These are phyloP conservation scores for Channallabes apus DNA, from an alignment of 2,797 vertebrate genomes.

Conservation along the genomic window DNA sequence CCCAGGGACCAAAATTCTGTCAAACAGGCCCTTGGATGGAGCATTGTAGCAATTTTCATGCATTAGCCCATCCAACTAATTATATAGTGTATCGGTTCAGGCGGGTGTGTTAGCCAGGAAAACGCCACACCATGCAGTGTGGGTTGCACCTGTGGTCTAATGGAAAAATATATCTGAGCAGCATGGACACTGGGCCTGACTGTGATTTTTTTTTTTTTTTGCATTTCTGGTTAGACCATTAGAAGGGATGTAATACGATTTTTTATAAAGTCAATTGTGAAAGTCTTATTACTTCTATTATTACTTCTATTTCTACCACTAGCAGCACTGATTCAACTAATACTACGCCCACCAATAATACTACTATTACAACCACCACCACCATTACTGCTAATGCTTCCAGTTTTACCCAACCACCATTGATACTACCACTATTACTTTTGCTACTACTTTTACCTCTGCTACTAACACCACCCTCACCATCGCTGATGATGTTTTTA, in stretches of 20 bases:
- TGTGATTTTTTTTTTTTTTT: slow-evolving; percentile 21
- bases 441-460: not conserved
- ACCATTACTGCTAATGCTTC: not conserved
- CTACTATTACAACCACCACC: not conserved
- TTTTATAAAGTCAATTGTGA: too few relatives aligned
- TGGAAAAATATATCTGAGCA: slow-evolving; percentile 11
- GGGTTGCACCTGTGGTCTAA: slow-evolving; percentile 18
- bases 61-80: slow-evolving; percentile 12
- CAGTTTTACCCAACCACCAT: not conserved
- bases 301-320: too few relatives aligned
- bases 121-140: not conserved
- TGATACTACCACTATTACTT: not conserved
- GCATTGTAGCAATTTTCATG: slow-evolving; percentile 20
- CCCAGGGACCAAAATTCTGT: not conserved
- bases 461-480: not conserved
- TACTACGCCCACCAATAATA: not conserved
- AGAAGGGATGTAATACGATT: not conserved
- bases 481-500: not conserved
- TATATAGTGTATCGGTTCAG: slow-evolving; percentile 5
- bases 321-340: too few relatives aligned
- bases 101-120: slow-evolving; percentile 11
- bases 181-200: not conserved
- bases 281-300: too few relatives aligned
- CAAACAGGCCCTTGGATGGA: not conserved
- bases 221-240: slow-evolving; percentile 13